Conservation (phyloP, 2,797 vertebrate genomes). For the Anableps anableps region DNA sequence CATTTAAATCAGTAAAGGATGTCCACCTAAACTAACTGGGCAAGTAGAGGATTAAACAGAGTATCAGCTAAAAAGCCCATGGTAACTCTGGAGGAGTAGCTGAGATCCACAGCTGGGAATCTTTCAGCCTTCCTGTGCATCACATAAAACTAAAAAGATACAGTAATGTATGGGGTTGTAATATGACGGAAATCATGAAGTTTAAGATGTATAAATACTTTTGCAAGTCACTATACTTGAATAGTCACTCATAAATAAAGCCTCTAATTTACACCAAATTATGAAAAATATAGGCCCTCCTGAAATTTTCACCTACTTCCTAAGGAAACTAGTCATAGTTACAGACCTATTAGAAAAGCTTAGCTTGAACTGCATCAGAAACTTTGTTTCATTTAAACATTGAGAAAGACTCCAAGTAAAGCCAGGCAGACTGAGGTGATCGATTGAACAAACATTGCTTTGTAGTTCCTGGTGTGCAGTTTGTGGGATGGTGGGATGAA, state of each 20-base stretch:
- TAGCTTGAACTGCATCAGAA: background rate
- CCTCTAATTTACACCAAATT: background rate
- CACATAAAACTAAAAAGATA: background rate
- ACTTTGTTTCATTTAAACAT: conserved; percentile 25
- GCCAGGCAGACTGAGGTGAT: conserved; percentile 48
- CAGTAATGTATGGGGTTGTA: background rate
- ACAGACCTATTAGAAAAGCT: conserved; percentile 1
- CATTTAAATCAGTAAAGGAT: background rate
- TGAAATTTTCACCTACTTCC: background rate
- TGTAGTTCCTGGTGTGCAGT: conserved; percentile 57
- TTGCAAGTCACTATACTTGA: background rate
- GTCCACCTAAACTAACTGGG: too few relatives aligned
- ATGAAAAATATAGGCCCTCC: background rate
- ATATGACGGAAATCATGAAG: background rate
- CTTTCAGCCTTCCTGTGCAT: background rate
- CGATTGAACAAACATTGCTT: conserved; percentile 62
- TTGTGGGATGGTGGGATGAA: conserved; percentile 58
- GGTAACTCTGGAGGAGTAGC: background rate
- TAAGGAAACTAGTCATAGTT: background rate
- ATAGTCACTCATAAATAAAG: too few relatives aligned
- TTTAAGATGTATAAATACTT: background rate
- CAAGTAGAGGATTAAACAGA: background rate
- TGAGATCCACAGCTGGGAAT: background rate
- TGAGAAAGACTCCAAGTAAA: conserved; percentile 47
- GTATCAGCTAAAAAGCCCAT: background rate